Conservation (phyloP, 2,113 vertebrate genomes). For the Cathartes aura region DNA sequence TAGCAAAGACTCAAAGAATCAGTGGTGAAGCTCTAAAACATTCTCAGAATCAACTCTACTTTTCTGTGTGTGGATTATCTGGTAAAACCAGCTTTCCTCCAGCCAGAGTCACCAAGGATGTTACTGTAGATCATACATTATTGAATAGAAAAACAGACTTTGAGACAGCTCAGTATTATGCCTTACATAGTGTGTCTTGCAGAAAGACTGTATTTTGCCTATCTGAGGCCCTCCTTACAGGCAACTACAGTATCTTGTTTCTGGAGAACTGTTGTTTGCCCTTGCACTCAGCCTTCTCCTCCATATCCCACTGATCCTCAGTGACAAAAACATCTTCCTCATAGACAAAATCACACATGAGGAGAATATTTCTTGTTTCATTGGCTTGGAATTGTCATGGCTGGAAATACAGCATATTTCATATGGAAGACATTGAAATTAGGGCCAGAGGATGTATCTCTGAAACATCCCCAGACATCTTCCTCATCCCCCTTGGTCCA, state of each 20-base stretch:
- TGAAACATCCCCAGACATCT: not conserved
- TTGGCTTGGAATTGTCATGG: not conserved
- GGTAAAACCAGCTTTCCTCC: not conserved
- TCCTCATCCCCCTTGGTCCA: not conserved
- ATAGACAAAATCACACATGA: not conserved
- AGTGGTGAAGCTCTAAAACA: not conserved
- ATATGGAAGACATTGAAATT: not conserved
- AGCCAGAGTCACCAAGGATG: not conserved
- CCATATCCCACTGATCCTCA: not conserved
- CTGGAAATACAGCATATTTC: not conserved
- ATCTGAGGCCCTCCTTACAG: not conserved
- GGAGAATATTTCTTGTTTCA: not conserved
- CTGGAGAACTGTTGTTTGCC: not conserved
- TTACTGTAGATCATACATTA: not conserved
- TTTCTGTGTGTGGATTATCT: not conserved
- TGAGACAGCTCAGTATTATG: not conserved
- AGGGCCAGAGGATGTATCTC: not conserved
- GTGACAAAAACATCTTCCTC: not conserved
- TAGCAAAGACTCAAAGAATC: not conserved
- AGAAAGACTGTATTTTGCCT: not conserved
- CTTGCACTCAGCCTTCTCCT: not conserved
- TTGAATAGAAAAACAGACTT: not conserved
- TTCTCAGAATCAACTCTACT: not conserved
- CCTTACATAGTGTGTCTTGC: not conserved
- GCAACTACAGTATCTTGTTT: not conserved